Evolutionary conservation across 2,888 invertebrate genomes (phyloP).

Genomic region (Hemaris fuciformis): DNA sequence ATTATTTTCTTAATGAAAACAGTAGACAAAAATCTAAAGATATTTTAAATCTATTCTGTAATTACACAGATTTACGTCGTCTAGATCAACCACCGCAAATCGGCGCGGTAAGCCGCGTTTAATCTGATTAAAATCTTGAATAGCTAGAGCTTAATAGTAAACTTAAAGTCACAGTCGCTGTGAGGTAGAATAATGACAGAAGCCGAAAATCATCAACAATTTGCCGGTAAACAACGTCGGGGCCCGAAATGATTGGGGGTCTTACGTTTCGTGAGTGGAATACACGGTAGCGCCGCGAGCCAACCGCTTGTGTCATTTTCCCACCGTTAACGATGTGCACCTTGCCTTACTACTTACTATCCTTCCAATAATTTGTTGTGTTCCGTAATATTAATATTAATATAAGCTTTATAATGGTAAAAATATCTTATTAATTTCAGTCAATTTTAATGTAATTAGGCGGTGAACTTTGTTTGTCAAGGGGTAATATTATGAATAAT

Average conservation of each 20-base stretch:
- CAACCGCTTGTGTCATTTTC: slow-evolving; percentile 63
- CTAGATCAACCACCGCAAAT: neutral
- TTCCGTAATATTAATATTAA: neutral
- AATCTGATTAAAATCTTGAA: neutral
- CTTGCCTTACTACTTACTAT: slow-evolving; percentile 27
- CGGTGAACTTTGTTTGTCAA: no score
- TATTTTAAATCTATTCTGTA: neutral
- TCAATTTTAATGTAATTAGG: no score
- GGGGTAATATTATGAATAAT: no score
- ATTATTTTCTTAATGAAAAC: neutral
- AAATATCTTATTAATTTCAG: no score
- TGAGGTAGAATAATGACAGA: slow-evolving; percentile 64
- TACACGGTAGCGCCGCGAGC: slow-evolving; percentile 76
- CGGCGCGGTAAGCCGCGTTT: neutral
- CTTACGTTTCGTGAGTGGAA: slow-evolving; percentile 72
- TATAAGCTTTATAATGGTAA: neutral
- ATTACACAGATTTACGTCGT: neutral
- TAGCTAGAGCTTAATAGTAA: neutral
- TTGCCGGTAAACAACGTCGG: slow-evolving; percentile 62
- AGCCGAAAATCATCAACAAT: slow-evolving; percentile 75
- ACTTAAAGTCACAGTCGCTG: neutral
- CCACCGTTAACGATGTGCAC: slow-evolving; percentile 49
- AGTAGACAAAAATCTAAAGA: neutral
- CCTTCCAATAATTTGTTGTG: neutral
- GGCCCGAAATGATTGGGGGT: slow-evolving; percentile 66